Percentiles rank a stretch among this genome's conserved stretches.
Conservation (phyloP, 2,113 vertebrate species). For the Micronycteris hirsuta region DNA sequence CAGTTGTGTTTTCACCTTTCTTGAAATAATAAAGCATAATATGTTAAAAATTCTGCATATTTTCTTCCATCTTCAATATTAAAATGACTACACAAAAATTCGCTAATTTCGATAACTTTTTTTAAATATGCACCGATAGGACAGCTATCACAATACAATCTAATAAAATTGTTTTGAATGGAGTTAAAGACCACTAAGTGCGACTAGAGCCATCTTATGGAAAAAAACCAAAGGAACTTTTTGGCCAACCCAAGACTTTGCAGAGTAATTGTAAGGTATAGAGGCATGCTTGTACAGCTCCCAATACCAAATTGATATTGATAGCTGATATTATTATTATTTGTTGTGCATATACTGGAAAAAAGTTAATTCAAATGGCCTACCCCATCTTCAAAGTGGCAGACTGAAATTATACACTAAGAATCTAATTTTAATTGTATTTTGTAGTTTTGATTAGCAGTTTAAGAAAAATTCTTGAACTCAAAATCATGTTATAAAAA, state of each 20-base stretch:
- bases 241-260: not conserved
- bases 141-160: too few relatives aligned
- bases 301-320: not conserved
- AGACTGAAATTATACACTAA: not conserved
- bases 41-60: too few relatives aligned
- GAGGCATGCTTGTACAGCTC: not conserved
- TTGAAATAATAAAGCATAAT: too few relatives aligned
- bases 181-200: too few relatives aligned
- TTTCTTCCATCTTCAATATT: too few relatives aligned
- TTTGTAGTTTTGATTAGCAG: not conserved
- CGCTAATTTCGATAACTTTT: too few relatives aligned
- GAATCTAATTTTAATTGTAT: not conserved
- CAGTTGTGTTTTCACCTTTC: too few relatives aligned
- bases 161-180: too few relatives aligned
- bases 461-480: slow-evolving; percentile 5
- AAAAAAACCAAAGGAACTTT: too few relatives aligned
- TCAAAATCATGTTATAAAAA: not conserved
- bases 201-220: too few relatives aligned
- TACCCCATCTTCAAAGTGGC: not conserved
- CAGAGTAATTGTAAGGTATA: not conserved
- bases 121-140: too few relatives aligned
- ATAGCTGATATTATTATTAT: not conserved
- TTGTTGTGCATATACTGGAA: not conserved
- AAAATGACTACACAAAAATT: too few relatives aligned
- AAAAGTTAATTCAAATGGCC: not conserved